A percentile compares a stretch with the other conserved stretches of the same genome.
Evolutionary conservation across 2,113 vertebrate genomes (phyloP).

Genomic region (Ceratotherium simum): DNA sequence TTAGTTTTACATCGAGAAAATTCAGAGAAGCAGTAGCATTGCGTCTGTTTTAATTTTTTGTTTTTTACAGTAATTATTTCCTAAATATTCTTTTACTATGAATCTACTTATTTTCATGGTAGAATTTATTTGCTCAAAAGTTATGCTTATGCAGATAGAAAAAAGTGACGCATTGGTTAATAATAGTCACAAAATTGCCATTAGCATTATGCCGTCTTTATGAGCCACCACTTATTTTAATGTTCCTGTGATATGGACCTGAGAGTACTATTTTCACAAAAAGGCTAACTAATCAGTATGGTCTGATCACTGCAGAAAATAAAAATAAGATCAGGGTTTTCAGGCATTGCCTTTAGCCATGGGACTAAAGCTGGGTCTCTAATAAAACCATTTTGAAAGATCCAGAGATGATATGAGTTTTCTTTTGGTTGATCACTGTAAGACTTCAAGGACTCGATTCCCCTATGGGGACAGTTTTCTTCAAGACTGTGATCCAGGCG

Average conservation of each 20-base stretch:
- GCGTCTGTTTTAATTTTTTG: not conserved
- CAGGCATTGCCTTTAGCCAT: not conserved
- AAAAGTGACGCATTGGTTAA: not conserved
- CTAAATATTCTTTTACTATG: not conserved
- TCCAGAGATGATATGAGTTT: not conserved
- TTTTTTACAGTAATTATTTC: not conserved
- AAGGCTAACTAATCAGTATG: not conserved
- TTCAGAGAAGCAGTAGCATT: not conserved
- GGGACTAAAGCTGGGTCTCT: not conserved
- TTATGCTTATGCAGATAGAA: not conserved
- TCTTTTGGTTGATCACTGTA: slow-evolving; percentile 13
- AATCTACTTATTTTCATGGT: slow-evolving; percentile 2
- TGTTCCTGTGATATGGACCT: not conserved
- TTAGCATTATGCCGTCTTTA: not conserved
- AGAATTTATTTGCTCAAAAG: slow-evolving; percentile 30
- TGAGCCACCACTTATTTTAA: not conserved
- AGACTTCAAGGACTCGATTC: slow-evolving; percentile 18
- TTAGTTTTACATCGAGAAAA: slow-evolving; percentile 12
- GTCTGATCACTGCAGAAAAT: not conserved
- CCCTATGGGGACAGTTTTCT: slow-evolving; percentile 18
- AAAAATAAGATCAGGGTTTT: not conserved
- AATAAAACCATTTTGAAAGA: slow-evolving; percentile 29
- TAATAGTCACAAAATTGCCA: not conserved
- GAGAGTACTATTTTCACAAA: slow-evolving; percentile 31
- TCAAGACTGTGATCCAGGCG: slow-evolving; percentile 33